Percentiles rank a stretch among this genome's conserved stretches.
Conservation (phyloP, 2,797 vertebrate genomes). For the Cuculus canorus region DNA sequence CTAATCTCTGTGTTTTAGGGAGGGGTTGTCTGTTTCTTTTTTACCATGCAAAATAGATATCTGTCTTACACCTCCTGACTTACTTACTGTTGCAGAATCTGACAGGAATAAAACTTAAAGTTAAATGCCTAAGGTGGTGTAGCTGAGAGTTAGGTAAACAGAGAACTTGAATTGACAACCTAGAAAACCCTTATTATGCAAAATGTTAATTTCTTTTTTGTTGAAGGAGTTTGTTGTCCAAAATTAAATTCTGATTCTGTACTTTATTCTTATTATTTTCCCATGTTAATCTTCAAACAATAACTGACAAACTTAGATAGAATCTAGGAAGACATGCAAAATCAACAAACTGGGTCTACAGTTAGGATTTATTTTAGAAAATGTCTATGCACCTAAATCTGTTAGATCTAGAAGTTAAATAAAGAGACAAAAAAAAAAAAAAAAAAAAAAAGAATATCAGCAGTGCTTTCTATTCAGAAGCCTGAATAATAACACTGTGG, state of each 20-base stretch:
- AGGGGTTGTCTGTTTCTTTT: neutral
- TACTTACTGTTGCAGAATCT: neutral
- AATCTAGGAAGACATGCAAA: neutral
- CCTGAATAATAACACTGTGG: neutral
- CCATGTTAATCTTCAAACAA: neutral
- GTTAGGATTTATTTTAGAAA: slow-evolving; percentile 35
- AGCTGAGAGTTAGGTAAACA: neutral
- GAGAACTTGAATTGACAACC: neutral
- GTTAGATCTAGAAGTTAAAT: neutral
- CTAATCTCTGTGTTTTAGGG: neutral
- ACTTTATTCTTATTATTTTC: neutral
- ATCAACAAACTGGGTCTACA: neutral
- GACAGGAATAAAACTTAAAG: neutral
- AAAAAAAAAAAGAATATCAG: neutral
- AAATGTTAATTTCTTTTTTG: neutral
- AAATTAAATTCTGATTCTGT: neutral
- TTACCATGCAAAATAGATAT: neutral
- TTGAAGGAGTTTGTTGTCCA: neutral
- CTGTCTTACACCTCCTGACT: neutral
- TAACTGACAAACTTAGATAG: neutral
- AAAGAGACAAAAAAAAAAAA: neutral
- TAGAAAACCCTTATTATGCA: neutral
- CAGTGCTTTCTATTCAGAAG: neutral
- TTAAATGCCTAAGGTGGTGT: neutral
- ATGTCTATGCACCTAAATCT: neutral